Conservation (phyloP, 2,113 vertebrate genomes). For the Centropus bengalensis region DNA sequence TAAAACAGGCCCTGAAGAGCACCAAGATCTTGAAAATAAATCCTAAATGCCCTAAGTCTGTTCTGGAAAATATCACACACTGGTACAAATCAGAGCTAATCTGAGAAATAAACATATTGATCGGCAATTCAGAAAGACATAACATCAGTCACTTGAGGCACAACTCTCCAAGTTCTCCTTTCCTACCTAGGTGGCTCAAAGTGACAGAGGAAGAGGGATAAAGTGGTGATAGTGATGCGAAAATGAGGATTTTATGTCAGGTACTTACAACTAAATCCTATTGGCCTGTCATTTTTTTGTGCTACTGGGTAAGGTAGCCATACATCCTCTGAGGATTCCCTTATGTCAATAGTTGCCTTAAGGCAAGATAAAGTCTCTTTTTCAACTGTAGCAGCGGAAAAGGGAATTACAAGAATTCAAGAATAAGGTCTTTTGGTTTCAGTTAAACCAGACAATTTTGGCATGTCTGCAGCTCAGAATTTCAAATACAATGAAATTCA, state of each 20-base stretch:
- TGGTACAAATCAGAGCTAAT: background rate
- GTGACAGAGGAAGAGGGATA: background rate
- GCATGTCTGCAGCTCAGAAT: background rate
- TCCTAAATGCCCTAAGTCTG: background rate
- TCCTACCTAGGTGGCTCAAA: background rate
- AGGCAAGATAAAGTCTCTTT: constrained; percentile 1
- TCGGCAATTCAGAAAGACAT: background rate
- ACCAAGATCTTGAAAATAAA: background rate
- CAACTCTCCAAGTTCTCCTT: background rate
- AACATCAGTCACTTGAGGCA: background rate
- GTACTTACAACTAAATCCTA: background rate
- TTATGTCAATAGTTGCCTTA: background rate
- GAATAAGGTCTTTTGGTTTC: background rate
- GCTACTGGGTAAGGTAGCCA: background rate
- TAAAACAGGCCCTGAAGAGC: background rate
- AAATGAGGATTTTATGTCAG: background rate
- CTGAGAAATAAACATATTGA: background rate
- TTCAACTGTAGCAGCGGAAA: background rate
- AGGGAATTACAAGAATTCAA: background rate
- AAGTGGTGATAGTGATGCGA: background rate
- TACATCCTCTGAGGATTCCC: background rate
- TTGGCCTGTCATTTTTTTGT: background rate
- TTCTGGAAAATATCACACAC: background rate
- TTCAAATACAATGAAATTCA: background rate
- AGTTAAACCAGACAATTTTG: background rate